Base-by-base conservation (phyloP, 2,113 vertebrate species). In the Podilymbus podiceps region DNA sequence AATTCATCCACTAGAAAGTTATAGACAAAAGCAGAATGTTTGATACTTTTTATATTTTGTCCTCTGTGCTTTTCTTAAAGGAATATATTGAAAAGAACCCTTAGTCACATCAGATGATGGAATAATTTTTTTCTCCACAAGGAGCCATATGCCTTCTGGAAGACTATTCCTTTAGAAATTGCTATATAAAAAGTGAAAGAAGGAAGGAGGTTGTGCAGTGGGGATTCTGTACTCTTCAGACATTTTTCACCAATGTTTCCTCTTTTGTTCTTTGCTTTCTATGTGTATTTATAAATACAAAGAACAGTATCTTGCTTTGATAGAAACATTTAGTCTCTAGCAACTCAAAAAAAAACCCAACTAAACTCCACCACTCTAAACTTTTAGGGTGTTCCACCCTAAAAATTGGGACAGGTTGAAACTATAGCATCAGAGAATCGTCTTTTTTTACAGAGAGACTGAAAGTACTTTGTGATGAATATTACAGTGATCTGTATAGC, bases 141-240 rank as follows among this genome's bases (percentile, higher is more conserved):
- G 6, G 42, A 24, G 27, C 35, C n/a, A 38, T 12, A 52, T 25
- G 44, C 14, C 53, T 35, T 69, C 49, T 80, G 46, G 30, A 79
- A 59, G 58, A 49, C 22, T 59, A 25, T n/a, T 55, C 62, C 62
- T 76, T 79, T 31, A 7, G 5, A 62, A 95, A 78, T 17, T 75
- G 13, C 52, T 82, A 8, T 16, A 31, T 19, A 72, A 58, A 62
- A 85, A 82, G 6, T 42, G 13, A 21, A 53, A 85, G 33, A 93
- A 15, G 4, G 5, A 49, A 80, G 62, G 35, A 66, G 19, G 44
- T 27, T 33, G 33, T 0, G 0, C 38, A 76, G 44, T 28, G 30
- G 25, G 60, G 64, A 50, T 55, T 52, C n/a, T 67, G 17, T 30
- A 56, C n/a, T n/a, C 53, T 62, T 42, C 44, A 69, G 46, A 14